These are phyloP conservation scores for Bubo bubo DNA, from an alignment of 2,113 vertebrate species.

Conservation along the genomic window DNA sequence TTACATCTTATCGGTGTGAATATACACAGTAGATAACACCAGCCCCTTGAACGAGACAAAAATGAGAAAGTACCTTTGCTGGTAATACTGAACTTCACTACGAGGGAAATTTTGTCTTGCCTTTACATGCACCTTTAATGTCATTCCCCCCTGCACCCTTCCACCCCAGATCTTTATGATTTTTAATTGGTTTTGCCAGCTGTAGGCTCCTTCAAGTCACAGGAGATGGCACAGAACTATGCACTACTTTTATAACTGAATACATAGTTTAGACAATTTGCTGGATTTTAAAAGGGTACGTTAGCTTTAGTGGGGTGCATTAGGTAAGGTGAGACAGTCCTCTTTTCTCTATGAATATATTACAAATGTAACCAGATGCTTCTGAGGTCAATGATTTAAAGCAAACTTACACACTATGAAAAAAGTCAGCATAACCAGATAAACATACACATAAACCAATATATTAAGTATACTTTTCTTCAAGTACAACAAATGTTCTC, in stretches of 20 bases:
- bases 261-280: not conserved
- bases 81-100: not conserved
- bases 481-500: not conserved
- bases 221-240: not conserved
- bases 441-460: not conserved
- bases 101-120: not conserved
- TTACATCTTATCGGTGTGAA: not conserved
- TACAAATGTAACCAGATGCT: not conserved
- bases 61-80: not conserved
- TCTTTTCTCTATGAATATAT: not conserved
- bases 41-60: not conserved
- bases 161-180: not conserved
- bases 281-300: not conserved
- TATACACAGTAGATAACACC: not conserved
- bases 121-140: not conserved
- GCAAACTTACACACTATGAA: fast-evolving
- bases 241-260: not conserved
- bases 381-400: not conserved
- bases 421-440: not conserved
- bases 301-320: not conserved
- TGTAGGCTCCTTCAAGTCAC: not conserved
- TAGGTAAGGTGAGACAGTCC: not conserved
- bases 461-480: not conserved
- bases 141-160: fast-evolving
- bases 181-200: not conserved